Conservation (phyloP, 2,797 vertebrate genomes). For the Steatocranus sp. region DNA sequence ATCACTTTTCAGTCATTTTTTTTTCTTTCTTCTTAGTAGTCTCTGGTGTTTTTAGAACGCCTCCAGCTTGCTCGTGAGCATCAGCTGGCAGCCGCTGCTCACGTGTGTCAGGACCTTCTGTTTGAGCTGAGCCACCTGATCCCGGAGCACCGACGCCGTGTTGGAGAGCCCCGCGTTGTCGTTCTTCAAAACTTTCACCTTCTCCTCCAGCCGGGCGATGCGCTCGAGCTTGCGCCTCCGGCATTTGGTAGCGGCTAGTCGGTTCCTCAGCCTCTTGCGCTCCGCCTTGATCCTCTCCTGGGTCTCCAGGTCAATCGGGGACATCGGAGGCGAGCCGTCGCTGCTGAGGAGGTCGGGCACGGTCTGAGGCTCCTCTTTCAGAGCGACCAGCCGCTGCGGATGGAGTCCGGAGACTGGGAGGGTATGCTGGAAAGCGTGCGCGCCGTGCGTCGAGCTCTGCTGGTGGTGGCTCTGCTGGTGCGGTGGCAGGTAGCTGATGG, state of each 20-base stretch:
- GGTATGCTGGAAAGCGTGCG: slow-evolving; percentile 64
- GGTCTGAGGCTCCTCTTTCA: slow-evolving; percentile 91
- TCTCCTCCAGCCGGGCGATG: slow-evolving; percentile 90
- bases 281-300: slow-evolving; percentile 92
- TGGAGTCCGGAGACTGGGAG: slow-evolving; percentile 61
- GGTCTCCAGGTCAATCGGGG: slow-evolving; percentile 88
- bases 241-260: slow-evolving; percentile 91
- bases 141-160: slow-evolving; percentile 85
- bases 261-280: slow-evolving; percentile 87
- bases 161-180: slow-evolving; percentile 88
- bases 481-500: slow-evolving; percentile 88
- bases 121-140: slow-evolving; percentile 90
- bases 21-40: slow-evolving; percentile 9
- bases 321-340: slow-evolving; percentile 85
- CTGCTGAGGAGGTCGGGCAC: slow-evolving; percentile 88
- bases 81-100: slow-evolving; percentile 90
- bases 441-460: slow-evolving; percentile 49
- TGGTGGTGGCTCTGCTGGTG: slow-evolving; percentile 69
- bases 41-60: slow-evolving; percentile 66
- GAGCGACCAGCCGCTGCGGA: slow-evolving; percentile 68
- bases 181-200: slow-evolving; percentile 86
- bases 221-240: slow-evolving; percentile 90
- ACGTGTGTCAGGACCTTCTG: slow-evolving; percentile 91
- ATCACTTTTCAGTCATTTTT: slow-evolving; percentile 55
- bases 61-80: slow-evolving; percentile 87